phyloP scores from a whole-genome alignment of 2,797 vertebrate species.

The Rhabdophis nuchalis region DNA sequence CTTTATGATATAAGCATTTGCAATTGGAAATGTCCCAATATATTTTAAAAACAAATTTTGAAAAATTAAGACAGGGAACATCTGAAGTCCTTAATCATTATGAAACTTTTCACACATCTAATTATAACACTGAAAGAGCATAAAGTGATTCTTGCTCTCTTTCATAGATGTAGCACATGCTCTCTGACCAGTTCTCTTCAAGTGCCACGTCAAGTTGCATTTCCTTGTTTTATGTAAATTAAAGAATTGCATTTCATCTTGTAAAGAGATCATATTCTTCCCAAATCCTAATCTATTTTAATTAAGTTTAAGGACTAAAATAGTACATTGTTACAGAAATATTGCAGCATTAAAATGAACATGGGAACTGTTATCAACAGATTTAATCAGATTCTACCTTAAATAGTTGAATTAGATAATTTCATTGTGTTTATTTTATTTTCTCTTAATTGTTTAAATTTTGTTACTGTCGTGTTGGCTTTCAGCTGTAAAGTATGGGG shows the following conservation, averaged over 20 bases:
- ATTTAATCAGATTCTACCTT: background rate
- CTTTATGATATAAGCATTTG: background rate
- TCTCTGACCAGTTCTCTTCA: background rate
- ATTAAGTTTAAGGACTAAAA: background rate
- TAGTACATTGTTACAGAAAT: background rate
- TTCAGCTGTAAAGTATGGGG: background rate
- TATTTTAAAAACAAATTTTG: background rate
- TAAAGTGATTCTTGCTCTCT: background rate
- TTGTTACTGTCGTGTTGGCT: background rate
- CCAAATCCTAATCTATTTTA: background rate
- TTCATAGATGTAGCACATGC: background rate
- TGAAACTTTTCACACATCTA: slow-evolving; percentile 12
- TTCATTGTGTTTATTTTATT: background rate
- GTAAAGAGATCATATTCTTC: background rate
- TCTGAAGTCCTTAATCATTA: background rate
- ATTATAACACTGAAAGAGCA: background rate
- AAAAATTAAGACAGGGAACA: background rate
- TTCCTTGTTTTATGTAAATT: background rate
- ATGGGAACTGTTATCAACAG: background rate
- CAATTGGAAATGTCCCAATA: background rate
- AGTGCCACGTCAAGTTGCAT: slow-evolving; percentile 7
- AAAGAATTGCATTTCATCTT: background rate
- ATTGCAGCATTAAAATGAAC: background rate
- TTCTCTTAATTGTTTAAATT: background rate
- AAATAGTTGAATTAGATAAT: background rate